Percentiles rank a stretch among this genome's conserved stretches.
These are phyloP conservation scores for Ernsta delagoae DNA, from an alignment of 2,888 invertebrate species.

Conservation along the genomic window DNA sequence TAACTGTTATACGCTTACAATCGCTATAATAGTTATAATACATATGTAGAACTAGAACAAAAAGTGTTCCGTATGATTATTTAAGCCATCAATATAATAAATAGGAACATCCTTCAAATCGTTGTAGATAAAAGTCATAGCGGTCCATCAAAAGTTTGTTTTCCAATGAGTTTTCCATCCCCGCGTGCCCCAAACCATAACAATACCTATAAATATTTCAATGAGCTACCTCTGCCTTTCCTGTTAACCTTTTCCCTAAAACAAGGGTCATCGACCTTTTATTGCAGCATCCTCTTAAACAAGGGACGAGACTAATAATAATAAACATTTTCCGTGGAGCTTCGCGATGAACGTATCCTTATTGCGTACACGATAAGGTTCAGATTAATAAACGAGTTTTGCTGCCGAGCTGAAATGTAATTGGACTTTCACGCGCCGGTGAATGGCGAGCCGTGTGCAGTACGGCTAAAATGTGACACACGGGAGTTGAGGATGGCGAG, in stretches of 20 bases:
- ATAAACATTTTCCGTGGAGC: constrained; percentile 24
- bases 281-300: constrained; percentile 30
- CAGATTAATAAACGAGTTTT: background rate
- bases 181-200: background rate
- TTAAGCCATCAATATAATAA: no score
- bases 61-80: no score
- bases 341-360: background rate
- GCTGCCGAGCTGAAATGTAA: constrained; percentile 21
- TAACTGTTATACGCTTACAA: no score
- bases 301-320: constrained; percentile 30
- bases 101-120: background rate
- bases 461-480: background rate
- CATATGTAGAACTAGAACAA: no score
- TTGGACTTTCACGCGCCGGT: constrained; percentile 26
- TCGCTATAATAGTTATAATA: no score
- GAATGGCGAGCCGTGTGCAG: constrained; percentile 19
- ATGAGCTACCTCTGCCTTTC: constrained; percentile 18
- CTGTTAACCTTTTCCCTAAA: constrained; percentile 30
- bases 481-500: constrained; percentile 4
- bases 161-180: constrained; percentile 16
- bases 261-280: constrained; percentile 31
- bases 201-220: constrained; percentile 34
- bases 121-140: constrained; percentile 10
- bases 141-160: constrained; percentile 21
- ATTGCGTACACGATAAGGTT: constrained; percentile 14